phyloP scores from a whole-genome alignment of 2,888 invertebrate species.

The Isoperla grammatica region DNA sequence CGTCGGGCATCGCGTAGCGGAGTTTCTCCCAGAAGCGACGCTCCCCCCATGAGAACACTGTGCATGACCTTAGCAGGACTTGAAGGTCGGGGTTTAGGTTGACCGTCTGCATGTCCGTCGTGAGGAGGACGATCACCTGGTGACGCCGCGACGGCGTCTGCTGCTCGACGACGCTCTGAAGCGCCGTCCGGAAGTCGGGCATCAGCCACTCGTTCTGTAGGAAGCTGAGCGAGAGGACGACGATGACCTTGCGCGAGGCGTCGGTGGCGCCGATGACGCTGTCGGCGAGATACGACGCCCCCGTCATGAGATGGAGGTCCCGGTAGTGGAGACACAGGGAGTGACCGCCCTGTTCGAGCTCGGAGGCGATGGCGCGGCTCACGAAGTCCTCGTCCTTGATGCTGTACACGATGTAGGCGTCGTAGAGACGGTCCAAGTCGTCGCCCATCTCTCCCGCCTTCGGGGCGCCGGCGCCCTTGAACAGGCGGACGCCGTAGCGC shows the following conservation, averaged over 20 bases:
- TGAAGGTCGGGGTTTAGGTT: conserved; percentile 72
- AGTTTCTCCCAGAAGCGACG: conserved; percentile 82
- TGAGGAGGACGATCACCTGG: conserved; percentile 53
- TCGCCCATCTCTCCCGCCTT: conserved; percentile 35
- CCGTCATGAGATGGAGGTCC: conserved; percentile 39
- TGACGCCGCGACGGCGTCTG: conserved; percentile 51
- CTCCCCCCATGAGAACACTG: conserved; percentile 67
- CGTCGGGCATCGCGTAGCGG: conserved; percentile 69
- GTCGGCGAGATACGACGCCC: conserved; percentile 45
- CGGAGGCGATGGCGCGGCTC: conserved; percentile 60
- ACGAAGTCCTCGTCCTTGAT: conserved; percentile 70
- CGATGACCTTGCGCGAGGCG: conserved; percentile 67
- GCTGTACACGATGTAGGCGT: conserved; percentile 84
- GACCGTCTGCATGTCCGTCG: conserved; percentile 60
- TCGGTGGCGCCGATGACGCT: conserved; percentile 56
- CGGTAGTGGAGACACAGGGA: conserved; percentile 52
- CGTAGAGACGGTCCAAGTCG: conserved; percentile 57
- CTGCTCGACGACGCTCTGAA: conserved; percentile 64
- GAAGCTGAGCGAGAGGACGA: conserved; percentile 75
- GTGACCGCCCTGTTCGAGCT: conserved; percentile 66
- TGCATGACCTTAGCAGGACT: conserved; percentile 63
- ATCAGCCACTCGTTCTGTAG: conserved; percentile 78
- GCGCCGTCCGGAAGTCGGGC: conserved; percentile 73
- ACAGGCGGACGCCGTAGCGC: conserved; percentile 66
- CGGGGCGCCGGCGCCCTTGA: conserved; percentile 38